These are phyloP conservation scores for Hydractinia symbiolongicarpus DNA, from an alignment of 30 jellyfish, hydroid and myxozoan species.

Conservation along the genomic window DNA sequence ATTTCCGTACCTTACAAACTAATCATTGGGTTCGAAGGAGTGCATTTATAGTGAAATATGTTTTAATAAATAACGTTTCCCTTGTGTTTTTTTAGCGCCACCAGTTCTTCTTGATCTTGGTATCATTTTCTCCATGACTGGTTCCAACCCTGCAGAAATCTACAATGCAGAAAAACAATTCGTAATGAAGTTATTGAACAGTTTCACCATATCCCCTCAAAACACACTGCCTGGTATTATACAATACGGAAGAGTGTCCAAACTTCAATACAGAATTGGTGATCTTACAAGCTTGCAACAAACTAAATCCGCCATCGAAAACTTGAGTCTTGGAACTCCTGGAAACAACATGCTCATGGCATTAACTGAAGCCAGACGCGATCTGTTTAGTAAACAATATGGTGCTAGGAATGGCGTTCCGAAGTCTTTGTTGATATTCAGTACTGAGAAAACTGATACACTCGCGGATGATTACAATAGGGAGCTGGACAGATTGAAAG, in stretches of 20 bases:
- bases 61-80: too few species aligned
- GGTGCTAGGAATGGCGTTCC: slow-evolving; percentile 63
- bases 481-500: slow-evolving; percentile 67
- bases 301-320: background rate
- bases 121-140: slow-evolving; percentile 37
- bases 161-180: slow-evolving; percentile 46
- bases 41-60: too few species aligned
- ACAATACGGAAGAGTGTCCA: slow-evolving; percentile 31
- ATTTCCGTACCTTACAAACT: too few species aligned
- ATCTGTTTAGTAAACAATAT: slow-evolving; percentile 30
- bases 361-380: background rate
- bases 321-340: background rate
- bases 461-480: slow-evolving; percentile 25
- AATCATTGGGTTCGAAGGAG: too few species aligned
- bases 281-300: background rate
- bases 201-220: slow-evolving; percentile 31
- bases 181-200: slow-evolving; percentile 22
- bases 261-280: background rate
- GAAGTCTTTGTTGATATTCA: slow-evolving; percentile 41
- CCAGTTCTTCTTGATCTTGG: slow-evolving; percentile 57
- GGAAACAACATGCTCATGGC: slow-evolving; percentile 9
- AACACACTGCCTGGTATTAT: slow-evolving; percentile 38
- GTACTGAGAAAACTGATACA: slow-evolving; percentile 31
- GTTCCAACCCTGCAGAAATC: slow-evolving; percentile 12
- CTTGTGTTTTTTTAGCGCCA: slow-evolving; percentile 28